These are phyloP conservation scores for Isurus oxyrinchus DNA, from an alignment of 2,113 vertebrate genomes.

Conservation along the genomic window DNA sequence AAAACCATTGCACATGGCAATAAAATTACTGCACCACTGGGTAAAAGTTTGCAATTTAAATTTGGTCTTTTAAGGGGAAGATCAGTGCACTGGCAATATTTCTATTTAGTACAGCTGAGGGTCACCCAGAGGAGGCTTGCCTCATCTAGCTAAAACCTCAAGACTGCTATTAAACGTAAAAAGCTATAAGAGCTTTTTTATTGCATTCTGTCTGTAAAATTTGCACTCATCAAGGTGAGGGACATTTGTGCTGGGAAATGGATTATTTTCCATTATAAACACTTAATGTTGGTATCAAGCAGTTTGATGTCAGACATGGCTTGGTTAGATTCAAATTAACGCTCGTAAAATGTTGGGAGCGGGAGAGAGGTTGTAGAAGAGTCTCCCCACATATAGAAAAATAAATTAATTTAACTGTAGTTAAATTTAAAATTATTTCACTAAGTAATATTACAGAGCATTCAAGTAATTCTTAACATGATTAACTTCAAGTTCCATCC, in stretches of 20 bases:
- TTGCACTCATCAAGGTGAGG: background rate
- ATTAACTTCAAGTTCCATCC: background rate
- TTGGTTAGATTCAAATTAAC: background rate
- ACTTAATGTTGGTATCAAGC: background rate
- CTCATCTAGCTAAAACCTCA: background rate
- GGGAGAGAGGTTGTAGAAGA: background rate
- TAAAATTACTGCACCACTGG: conserved; percentile 3
- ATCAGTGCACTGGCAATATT: background rate
- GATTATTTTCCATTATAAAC: background rate
- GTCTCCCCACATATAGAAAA: too few species aligned
- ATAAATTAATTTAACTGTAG: background rate
- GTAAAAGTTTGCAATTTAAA: conserved; percentile 32
- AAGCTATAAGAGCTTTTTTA: background rate
- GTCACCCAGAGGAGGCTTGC: background rate
- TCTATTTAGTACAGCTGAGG: too few species aligned
- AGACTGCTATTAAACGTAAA: too few species aligned
- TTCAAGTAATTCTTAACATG: background rate
- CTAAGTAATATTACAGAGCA: background rate
- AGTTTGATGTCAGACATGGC: background rate
- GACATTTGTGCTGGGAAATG: background rate
- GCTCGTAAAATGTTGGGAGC: background rate
- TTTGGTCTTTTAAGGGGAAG: conserved; percentile 26
- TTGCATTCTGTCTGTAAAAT: background rate
- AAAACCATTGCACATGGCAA: conserved; percentile 29
- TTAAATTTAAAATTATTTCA: background rate